Percentiles rank a stretch among this genome's conserved stretches.
These are phyloP conservation scores for Battus philenor DNA, from an alignment of 1,140 invertebrate genomes.

Conservation along the genomic window DNA sequence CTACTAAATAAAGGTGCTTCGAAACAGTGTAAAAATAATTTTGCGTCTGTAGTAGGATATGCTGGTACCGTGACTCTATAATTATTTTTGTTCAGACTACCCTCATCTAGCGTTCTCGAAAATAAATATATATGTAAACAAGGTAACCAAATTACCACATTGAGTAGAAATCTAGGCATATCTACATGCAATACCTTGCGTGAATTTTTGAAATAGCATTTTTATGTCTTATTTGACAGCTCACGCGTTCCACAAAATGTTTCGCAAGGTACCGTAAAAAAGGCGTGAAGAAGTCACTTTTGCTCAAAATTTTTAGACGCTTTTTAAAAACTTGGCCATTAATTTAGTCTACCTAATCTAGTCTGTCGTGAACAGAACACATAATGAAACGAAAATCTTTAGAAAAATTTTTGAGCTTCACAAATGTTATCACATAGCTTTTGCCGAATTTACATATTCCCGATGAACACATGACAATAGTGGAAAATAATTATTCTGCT, in stretches of 20 bases:
- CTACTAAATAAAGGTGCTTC: slow-evolving; percentile 58
- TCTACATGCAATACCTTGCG: neutral
- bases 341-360: slow-evolving; percentile 16
- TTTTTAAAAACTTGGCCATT: neutral
- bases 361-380: slow-evolving; percentile 7
- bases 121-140: no score
- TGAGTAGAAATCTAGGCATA: slow-evolving; percentile 1
- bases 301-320: slow-evolving; percentile 6
- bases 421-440: slow-evolving; percentile 14
- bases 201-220: no score
- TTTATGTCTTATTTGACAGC: no score
- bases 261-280: neutral
- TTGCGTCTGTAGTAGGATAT: slow-evolving; percentile 44
- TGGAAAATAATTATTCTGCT: no score
- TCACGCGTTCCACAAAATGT: neutral
- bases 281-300: neutral
- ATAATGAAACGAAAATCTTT: slow-evolving; percentile 10
- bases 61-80: slow-evolving; percentile 53
- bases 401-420: slow-evolving; percentile 16
- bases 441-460: no score
- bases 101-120: slow-evolving; percentile 5
- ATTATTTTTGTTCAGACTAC: slow-evolving; percentile 5
- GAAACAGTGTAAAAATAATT: slow-evolving; percentile 66
- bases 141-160: neutral
- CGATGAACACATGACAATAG: no score